Evolutionary conservation across 2,888 invertebrate species (phyloP).

Genomic region (Mellilla xanthometata): DNA sequence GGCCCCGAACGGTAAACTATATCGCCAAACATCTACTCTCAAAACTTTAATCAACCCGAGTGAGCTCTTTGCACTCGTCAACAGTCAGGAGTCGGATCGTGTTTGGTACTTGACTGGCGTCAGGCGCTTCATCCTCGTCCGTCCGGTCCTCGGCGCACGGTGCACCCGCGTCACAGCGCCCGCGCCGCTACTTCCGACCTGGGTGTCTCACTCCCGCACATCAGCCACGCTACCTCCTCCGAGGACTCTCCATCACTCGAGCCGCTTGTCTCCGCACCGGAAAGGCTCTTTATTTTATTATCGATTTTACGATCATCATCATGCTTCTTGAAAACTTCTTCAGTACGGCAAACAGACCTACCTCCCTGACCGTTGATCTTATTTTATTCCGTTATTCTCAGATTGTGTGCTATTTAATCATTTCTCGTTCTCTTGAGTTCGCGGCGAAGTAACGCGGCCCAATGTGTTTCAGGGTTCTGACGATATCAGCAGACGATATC

Average conservation of each 20-base stretch:
- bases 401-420: constrained; percentile 59
- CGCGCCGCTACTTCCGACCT: constrained; percentile 61
- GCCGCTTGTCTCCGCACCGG: constrained; percentile 72
- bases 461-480: constrained; percentile 94
- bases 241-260: constrained; percentile 62
- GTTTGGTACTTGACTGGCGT: constrained; percentile 55
- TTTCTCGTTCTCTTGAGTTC: constrained; percentile 18
- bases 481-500: constrained; percentile 94
- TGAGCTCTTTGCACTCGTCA: constrained; percentile 62
- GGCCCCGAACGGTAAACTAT: constrained; percentile 99
- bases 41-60: constrained; percentile 66
- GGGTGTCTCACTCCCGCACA: constrained; percentile 51
- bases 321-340: constrained; percentile 53
- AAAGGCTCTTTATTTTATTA: constrained; percentile 53
- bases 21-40: constrained; percentile 85
- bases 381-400: constrained; percentile 52
- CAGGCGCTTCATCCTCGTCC: constrained; percentile 64
- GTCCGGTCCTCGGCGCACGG: constrained; percentile 55
- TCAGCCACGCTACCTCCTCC: constrained; percentile 45
- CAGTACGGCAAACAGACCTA: constrained; percentile 63
- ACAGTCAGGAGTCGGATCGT: constrained; percentile 77
- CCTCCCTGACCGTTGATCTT: constrained; percentile 81
- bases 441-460: constrained; percentile 18
- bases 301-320: constrained; percentile 53
- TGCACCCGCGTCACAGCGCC: too few relatives aligned